Conservation (phyloP, 2,113 vertebrate genomes). For the Jaculus jaculus region DNA sequence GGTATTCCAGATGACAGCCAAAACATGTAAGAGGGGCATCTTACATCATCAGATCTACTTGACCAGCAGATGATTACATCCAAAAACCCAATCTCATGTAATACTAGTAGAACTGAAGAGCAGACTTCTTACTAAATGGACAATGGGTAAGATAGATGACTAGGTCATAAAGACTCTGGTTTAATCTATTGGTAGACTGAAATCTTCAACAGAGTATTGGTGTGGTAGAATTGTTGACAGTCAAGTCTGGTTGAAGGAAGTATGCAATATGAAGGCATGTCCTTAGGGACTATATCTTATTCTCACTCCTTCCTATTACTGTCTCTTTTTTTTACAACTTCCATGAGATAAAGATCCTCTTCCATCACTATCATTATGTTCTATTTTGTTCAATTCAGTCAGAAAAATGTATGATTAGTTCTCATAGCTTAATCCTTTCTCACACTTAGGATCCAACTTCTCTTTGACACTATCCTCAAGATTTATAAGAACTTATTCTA, state of each 20-base stretch:
- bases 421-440: background rate
- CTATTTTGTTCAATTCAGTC: slow-evolving; percentile 17
- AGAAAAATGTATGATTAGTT: background rate
- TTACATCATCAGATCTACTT: background rate
- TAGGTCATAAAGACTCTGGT: too few relatives aligned
- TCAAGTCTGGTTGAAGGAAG: too few relatives aligned
- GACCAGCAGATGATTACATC: background rate
- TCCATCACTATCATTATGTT: too few relatives aligned
- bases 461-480: background rate
- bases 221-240: too few relatives aligned
- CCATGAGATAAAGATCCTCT: too few relatives aligned
- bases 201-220: too few relatives aligned
- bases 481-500: background rate
- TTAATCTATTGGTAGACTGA: too few relatives aligned
- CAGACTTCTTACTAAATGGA: background rate
- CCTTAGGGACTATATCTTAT: too few relatives aligned
- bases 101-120: background rate
- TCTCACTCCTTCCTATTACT: too few relatives aligned
- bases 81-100: background rate
- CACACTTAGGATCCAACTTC: slow-evolving; percentile 2
- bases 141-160: too few relatives aligned
- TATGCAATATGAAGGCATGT: too few relatives aligned
- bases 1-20: background rate
- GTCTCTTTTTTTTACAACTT: too few relatives aligned
- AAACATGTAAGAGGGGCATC: background rate